Evolutionary conservation across 2,888 invertebrate species (phyloP), one percentile per base, ranked within the genome.

Genomic region (Erebia aethiops): DNA sequence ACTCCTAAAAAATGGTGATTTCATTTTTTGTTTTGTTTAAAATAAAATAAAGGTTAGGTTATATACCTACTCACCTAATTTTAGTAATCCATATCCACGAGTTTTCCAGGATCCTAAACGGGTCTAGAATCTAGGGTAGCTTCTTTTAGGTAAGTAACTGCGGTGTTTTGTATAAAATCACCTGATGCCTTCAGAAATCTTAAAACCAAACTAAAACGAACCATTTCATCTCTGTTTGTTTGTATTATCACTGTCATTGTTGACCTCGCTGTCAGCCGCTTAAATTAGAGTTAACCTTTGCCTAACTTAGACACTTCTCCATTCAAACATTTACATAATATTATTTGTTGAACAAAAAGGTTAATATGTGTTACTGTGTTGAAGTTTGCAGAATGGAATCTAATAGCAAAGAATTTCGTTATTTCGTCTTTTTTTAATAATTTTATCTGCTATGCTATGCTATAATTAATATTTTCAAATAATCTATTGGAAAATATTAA

Each of bases 221-320:
- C 66, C 56, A 57, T 71, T 63, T 57, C 58, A 63, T 68, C 52
- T 56, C 49, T 61, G 67, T 73, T 67, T 70, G 69, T 69, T 71
- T 5, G 35, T 35, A 35, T 35, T 71, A 70, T 71, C 75, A 54
- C 73, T 74, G 76, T 74, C 76, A 72, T 72, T 70, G 75, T 76
- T 76, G 73, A 76, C 73, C 76, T 52, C 63, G 51, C 68, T 70
- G 73, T 71, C 73, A 56, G 56, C 57, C 52, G 68, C 26, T 70
- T 67, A 72, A 74, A 70, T 74, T 67, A 74, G 70, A 70, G 51
- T 52, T 68, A 68, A 71, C 64, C 68, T 66, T 58, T 60, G 43
- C 41, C 13, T 62, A 54, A 52, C n/a, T 54, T 43, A 35, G 52
- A 46, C 58, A 72, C 26, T n/a, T 67, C 65, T 72, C 67, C 57